These are phyloP conservation scores for Drosophila emarginata DNA, from an alignment of 2,888 invertebrate species.

Conservation along the genomic window DNA sequence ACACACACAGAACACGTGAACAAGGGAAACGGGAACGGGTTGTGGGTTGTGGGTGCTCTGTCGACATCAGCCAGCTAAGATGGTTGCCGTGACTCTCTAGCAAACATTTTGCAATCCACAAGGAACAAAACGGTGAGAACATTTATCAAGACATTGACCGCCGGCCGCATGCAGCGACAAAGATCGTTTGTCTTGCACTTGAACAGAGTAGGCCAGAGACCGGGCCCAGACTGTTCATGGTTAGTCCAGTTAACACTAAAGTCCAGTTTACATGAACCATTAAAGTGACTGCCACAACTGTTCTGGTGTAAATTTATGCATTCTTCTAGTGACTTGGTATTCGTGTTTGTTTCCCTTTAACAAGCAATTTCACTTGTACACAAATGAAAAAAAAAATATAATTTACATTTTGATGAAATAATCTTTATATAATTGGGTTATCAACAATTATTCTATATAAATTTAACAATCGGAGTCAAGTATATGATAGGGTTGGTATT, in stretches of 20 bases:
- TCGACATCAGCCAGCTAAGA: not conserved
- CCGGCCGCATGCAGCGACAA: constrained; percentile 70
- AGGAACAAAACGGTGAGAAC: constrained; percentile 28
- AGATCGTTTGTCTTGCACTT: constrained; percentile 73
- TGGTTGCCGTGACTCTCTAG: not conserved
- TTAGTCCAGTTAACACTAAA: not conserved
- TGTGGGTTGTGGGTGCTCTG: not conserved
- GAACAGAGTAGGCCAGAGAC: constrained; percentile 40
- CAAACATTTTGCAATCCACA: not conserved
- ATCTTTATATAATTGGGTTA: no score
- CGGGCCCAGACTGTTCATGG: not conserved
- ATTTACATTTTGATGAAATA: no score
- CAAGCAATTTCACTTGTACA: not conserved
- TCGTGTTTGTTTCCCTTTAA: not conserved
- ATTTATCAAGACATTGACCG: constrained; percentile 73
- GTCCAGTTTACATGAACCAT: not conserved
- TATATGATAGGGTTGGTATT: no score
- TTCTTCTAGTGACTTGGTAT: not conserved
- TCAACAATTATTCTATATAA: no score
- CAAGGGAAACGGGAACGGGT: constrained; percentile 25
- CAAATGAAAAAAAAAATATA: no score
- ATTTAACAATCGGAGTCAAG: no score
- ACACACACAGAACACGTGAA: constrained; percentile 33
- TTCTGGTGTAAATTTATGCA: constrained; percentile 1
- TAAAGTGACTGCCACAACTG: not conserved